Evolutionary conservation across 1,140 invertebrate genomes (phyloP).

Genomic region (Amphibalanus amphitrite): DNA sequence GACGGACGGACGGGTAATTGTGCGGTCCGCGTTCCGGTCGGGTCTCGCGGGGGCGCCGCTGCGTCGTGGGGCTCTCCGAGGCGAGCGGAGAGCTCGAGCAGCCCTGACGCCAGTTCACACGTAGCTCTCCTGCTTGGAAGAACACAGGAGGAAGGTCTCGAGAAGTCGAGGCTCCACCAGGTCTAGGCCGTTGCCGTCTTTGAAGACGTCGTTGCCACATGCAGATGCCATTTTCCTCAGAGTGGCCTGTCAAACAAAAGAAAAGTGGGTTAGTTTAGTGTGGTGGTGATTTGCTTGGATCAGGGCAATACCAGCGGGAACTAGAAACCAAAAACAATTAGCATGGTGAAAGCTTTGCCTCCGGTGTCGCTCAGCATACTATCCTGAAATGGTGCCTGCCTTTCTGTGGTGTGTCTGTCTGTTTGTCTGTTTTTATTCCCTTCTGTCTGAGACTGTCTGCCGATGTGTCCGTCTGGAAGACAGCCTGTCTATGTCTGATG

Average conservation of each 20-base stretch:
- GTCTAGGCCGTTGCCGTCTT: slow-evolving; percentile 35
- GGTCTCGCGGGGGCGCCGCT: too few relatives aligned
- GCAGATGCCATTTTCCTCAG: slow-evolving; percentile 43
- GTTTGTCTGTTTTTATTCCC: too few relatives aligned
- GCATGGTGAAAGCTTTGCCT: background rate
- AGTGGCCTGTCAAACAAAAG: slow-evolving; percentile 38
- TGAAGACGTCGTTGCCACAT: slow-evolving; percentile 35
- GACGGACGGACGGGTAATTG: too few relatives aligned
- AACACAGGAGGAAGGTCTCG: slow-evolving; percentile 50
- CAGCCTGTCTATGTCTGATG: too few relatives aligned
- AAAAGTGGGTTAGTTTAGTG: slow-evolving; percentile 13
- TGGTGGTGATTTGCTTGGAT: slow-evolving; percentile 6
- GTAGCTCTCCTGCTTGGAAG: slow-evolving; percentile 46
- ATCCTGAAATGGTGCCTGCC: too few relatives aligned
- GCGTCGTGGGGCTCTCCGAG: too few relatives aligned
- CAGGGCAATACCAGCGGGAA: slow-evolving; percentile 3
- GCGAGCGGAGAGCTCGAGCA: background rate
- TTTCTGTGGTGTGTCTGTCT: too few relatives aligned
- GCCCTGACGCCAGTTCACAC: slow-evolving; percentile 30
- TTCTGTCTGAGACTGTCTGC: too few relatives aligned
- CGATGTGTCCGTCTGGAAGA: too few relatives aligned
- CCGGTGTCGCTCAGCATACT: too few relatives aligned
- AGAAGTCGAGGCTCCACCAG: slow-evolving; percentile 44
- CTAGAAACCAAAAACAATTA: background rate
- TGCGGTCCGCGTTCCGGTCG: too few relatives aligned